Conservation (phyloP, 1,140 invertebrate species). For the Venturia canescens region DNA sequence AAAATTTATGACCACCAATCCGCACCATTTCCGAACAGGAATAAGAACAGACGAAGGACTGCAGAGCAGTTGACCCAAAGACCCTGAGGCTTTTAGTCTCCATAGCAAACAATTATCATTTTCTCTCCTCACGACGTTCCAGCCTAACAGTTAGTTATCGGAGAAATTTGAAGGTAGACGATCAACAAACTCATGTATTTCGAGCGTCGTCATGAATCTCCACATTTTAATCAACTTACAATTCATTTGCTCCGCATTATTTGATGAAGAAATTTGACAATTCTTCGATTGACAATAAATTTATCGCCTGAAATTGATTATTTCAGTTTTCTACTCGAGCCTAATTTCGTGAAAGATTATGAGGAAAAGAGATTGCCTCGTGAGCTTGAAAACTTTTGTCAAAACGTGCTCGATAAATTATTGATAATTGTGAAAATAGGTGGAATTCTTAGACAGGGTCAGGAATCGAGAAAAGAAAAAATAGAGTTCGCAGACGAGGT, state of each 20-base stretch:
- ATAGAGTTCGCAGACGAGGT: slow-evolving; percentile 1
- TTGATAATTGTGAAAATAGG: slow-evolving; percentile 15
- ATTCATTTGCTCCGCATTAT: no score
- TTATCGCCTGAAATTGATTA: no score
- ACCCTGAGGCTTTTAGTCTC: neutral
- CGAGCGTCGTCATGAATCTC: neutral
- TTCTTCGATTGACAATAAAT: no score
- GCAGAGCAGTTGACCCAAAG: neutral
- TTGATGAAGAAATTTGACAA: no score
- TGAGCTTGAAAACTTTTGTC: no score
- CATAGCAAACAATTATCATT: neutral
- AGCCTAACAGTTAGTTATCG: neutral
- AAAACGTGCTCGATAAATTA: no score
- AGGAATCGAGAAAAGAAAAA: neutral
- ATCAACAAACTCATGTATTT: neutral
- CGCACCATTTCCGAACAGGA: neutral
- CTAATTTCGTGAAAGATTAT: no score
- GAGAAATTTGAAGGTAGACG: neutral
- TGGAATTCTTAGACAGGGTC: slow-evolving; percentile 36
- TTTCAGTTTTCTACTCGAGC: no score
- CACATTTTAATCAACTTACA: neutral
- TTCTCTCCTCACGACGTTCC: neutral
- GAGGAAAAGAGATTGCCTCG: no score
- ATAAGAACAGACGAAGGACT: neutral
- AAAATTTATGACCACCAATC: neutral